A percentile compares a stretch with the other conserved stretches of the same genome.
Conservation (phyloP, 2,113 vertebrate genomes). For the Mustelus asterias region DNA sequence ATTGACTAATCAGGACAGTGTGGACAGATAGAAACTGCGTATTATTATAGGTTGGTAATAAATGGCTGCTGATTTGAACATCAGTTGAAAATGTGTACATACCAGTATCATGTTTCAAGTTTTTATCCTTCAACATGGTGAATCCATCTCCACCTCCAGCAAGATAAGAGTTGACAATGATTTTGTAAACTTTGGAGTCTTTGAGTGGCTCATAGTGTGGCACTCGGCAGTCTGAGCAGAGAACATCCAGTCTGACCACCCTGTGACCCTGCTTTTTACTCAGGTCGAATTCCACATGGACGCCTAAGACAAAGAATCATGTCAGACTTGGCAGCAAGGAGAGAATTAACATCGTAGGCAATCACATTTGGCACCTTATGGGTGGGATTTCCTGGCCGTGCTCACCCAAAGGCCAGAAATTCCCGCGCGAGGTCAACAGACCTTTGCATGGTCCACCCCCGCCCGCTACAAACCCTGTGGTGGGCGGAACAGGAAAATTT, state of each 20-base stretch:
- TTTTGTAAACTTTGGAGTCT: conserved; percentile 59
- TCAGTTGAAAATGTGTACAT: conserved; percentile 43
- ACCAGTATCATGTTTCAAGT: conserved; percentile 76
- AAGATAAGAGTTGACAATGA: conserved; percentile 70
- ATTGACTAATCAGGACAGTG: not conserved
- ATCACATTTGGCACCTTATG: not conserved
- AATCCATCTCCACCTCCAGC: conserved; percentile 75
- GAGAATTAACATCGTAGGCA: not conserved
- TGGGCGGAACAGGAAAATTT: too few species aligned
- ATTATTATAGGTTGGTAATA: not conserved
- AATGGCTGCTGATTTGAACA: not conserved
- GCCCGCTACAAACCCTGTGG: too few species aligned
- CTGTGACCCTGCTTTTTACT: conserved; percentile 55
- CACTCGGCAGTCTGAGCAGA: conserved; percentile 75
- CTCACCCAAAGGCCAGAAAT: too few species aligned
- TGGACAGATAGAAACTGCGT: not conserved
- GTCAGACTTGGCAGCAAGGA: not conserved
- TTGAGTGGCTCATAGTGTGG: conserved; percentile 66
- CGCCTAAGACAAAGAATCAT: conserved; percentile 54
- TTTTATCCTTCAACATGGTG: conserved; percentile 65
- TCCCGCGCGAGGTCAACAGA: too few species aligned
- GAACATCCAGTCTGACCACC: conserved; percentile 58
- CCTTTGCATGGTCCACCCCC: too few species aligned
- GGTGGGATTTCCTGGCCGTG: too few species aligned
- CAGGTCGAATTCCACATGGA: conserved; percentile 71